Percentiles rank a stretch among this genome's conserved stretches.
Conservation (phyloP, 2,113 vertebrate species). For the Barbus barbus region DNA sequence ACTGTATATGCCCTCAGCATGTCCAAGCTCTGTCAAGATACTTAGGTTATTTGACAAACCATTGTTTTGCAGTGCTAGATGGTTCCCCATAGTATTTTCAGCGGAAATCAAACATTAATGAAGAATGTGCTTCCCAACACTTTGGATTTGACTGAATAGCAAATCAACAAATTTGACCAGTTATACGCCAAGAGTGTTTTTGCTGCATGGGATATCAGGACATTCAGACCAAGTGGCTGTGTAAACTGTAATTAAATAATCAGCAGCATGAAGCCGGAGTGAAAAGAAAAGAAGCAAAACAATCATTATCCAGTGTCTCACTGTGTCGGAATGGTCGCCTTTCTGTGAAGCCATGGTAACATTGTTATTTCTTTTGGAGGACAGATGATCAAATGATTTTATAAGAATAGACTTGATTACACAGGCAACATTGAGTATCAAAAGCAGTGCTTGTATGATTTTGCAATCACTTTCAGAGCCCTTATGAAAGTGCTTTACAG, state of each 20-base stretch:
- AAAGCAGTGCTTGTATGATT: not conserved
- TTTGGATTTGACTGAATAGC: not conserved
- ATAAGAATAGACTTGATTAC: slow-evolving; percentile 1
- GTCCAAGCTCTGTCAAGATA: not conserved
- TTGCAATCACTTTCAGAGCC: not conserved
- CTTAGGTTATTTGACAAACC: not conserved
- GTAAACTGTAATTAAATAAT: slow-evolving; percentile 45
- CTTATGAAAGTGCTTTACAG: not conserved
- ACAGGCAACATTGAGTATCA: not conserved
- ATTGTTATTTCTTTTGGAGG: not conserved
- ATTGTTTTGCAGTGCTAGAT: not conserved
- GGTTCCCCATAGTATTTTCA: not conserved
- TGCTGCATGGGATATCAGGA: not conserved
- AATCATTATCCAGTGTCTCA: slow-evolving; percentile 19
- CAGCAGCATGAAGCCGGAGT: slow-evolving; percentile 18
- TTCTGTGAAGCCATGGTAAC: slow-evolving; percentile 7
- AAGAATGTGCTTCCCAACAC: not conserved
- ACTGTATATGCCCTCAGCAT: not conserved
- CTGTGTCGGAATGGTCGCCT: not conserved
- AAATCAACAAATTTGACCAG: not conserved
- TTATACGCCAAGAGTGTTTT: not conserved
- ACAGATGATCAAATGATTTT: not conserved
- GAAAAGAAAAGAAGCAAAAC: slow-evolving; percentile 23
- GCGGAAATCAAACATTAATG: not conserved
- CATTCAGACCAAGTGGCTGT: slow-evolving; percentile 7